Evolutionary conservation across 2,113 vertebrate species (phyloP).

Genomic region (Trematomus loennbergii): DNA sequence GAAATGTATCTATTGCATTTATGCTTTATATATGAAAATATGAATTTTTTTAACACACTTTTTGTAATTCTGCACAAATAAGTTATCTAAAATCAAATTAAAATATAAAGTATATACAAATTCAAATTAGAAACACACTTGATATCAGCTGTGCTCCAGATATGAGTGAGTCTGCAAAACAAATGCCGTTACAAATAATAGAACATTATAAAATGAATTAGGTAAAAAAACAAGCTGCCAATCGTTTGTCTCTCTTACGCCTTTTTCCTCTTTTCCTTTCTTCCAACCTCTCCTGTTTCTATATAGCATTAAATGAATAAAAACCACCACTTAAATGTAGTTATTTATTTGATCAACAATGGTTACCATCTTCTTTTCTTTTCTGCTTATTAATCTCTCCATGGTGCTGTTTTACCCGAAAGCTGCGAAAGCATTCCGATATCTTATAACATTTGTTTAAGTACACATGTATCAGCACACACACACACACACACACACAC

Average conservation of each 20-base stretch:
- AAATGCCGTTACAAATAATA: too few species aligned
- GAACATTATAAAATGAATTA: too few species aligned
- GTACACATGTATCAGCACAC: not conserved
- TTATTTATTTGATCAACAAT: conserved; percentile 15
- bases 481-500: not conserved
- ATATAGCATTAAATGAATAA: not conserved
- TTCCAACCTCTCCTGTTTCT: not conserved
- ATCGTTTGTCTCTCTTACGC: too few species aligned
- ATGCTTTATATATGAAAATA: not conserved
- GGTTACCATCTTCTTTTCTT: not conserved
- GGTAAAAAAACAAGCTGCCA: too few species aligned
- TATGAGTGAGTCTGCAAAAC: too few species aligned
- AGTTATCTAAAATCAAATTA: not conserved
- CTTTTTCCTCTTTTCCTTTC: not conserved
- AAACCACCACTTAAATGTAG: not conserved
- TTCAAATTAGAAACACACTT: too few species aligned
- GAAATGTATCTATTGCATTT: not conserved
- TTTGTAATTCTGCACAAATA: not conserved
- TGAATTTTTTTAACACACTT: not conserved
- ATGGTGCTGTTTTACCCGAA: not conserved
- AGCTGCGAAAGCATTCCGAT: not conserved
- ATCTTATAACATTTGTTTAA: not conserved
- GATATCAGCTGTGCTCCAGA: too few species aligned
- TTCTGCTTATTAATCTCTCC: not conserved
- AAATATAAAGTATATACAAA: too few species aligned